Evolutionary conservation across 2,888 invertebrate genomes (phyloP).

Genomic region (Pandemis corylana): DNA sequence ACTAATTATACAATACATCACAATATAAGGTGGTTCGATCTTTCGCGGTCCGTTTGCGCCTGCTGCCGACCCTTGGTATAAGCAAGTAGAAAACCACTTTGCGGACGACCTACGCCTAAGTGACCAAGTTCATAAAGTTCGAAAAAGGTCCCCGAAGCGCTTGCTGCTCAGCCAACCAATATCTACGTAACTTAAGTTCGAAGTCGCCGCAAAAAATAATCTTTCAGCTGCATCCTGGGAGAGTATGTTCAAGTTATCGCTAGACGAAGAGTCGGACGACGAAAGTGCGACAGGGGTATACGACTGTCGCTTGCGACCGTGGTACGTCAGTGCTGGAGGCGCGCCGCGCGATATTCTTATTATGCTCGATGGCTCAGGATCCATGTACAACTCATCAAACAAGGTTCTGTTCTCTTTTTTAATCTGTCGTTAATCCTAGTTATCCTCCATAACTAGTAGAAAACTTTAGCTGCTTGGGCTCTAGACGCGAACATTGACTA

Average conservation of each 20-base stretch:
- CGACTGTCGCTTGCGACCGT: constrained; percentile 76
- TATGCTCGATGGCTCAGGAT: constrained; percentile 75
- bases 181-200: not conserved
- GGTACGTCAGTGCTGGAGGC: constrained; percentile 78
- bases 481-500: no score
- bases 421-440: no score
- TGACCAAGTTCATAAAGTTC: no score
- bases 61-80: no score
- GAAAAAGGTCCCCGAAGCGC: not conserved
- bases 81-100: no score
- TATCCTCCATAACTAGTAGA: no score
- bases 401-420: constrained; percentile 30
- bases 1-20: no score
- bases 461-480: no score
- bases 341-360: constrained; percentile 76
- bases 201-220: not conserved
- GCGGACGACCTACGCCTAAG: no score
- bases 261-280: constrained; percentile 40
- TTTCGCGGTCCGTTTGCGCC: no score
- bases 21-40: no score
- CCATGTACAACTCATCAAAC: constrained; percentile 75
- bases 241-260: constrained; percentile 65
- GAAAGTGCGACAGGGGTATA: constrained; percentile 64
- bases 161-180: not conserved
- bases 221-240: constrained; percentile 71